Percentiles rank a stretch among this genome's conserved stretches.
Conservation (phyloP, 2,888 invertebrate species). For the Thalpophila matura region DNA sequence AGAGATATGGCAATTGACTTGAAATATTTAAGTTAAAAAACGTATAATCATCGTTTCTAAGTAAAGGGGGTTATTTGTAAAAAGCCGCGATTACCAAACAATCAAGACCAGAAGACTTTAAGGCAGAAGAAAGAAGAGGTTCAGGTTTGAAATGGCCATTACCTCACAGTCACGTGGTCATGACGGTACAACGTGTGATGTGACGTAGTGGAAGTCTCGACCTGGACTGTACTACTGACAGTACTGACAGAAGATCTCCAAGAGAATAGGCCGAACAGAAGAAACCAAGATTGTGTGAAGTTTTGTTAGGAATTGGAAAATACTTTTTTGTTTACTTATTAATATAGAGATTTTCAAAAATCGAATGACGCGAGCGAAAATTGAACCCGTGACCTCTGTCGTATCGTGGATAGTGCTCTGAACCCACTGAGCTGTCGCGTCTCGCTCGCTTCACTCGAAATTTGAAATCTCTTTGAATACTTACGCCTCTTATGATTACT, state of each 20-base stretch:
- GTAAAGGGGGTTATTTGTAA: too few species aligned
- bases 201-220: conserved; percentile 90
- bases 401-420: too few species aligned
- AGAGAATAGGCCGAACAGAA: neutral
- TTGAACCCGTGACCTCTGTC: too few species aligned
- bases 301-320: neutral
- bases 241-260: conserved; percentile 22
- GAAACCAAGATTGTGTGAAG: neutral
- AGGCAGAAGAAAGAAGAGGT: conserved; percentile 70
- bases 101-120: conserved; percentile 40
- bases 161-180: conserved; percentile 90
- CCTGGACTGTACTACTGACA: conserved; percentile 70
- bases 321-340: neutral
- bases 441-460: too few species aligned
- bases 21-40: too few species aligned
- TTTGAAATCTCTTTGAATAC: too few species aligned
- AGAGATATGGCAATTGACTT: too few species aligned
- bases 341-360: too few species aligned
- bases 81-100: neutral
- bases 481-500: too few species aligned
- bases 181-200: conserved; percentile 88
- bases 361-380: too few species aligned
- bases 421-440: too few species aligned
- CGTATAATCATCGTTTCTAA: too few species aligned
- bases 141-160: conserved; percentile 89